Conservation (phyloP, 2,888 invertebrate genomes). For the Xanthostigma xanthostigma region DNA sequence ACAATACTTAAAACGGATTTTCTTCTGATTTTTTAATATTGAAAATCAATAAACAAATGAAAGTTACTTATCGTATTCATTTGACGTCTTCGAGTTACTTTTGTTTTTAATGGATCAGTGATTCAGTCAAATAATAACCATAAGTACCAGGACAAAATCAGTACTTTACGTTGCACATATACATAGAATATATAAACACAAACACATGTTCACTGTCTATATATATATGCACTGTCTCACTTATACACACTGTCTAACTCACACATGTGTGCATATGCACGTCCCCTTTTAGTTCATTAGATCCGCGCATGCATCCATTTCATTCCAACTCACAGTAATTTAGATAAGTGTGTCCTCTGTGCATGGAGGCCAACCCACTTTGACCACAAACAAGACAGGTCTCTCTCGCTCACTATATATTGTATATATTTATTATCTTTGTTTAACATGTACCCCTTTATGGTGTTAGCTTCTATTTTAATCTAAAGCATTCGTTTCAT, state of each 20-base stretch:
- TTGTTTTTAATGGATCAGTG: too few relatives aligned
- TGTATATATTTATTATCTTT: constrained; percentile 29
- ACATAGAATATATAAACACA: not conserved
- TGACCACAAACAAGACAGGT: constrained; percentile 49
- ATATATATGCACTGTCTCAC: constrained; percentile 2
- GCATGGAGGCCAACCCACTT: constrained; percentile 51
- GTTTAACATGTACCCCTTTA: constrained; percentile 27
- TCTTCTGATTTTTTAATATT: too few relatives aligned
- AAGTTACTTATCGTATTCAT: too few relatives aligned
- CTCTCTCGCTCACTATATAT: constrained; percentile 37
- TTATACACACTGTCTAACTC: constrained; percentile 6
- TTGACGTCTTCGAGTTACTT: too few relatives aligned
- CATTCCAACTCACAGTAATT: constrained; percentile 37
- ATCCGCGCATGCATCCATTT: constrained; percentile 30
- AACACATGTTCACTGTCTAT: constrained; percentile 24
- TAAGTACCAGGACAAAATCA: too few relatives aligned
- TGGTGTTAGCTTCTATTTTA: constrained; percentile 29
- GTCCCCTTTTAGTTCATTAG: constrained; percentile 8
- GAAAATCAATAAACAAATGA: too few relatives aligned
- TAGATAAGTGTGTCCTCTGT: constrained; percentile 50
- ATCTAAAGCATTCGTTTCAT: constrained; percentile 25
- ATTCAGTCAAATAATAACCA: too few relatives aligned
- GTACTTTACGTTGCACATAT: not conserved
- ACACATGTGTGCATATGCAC: constrained; percentile 14
- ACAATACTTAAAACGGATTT: too few relatives aligned